A percentile compares a stretch with the other conserved stretches of the same genome.
Evolutionary conservation across 1,140 invertebrate genomes (phyloP).

Genomic region (Ceratitis capitata): DNA sequence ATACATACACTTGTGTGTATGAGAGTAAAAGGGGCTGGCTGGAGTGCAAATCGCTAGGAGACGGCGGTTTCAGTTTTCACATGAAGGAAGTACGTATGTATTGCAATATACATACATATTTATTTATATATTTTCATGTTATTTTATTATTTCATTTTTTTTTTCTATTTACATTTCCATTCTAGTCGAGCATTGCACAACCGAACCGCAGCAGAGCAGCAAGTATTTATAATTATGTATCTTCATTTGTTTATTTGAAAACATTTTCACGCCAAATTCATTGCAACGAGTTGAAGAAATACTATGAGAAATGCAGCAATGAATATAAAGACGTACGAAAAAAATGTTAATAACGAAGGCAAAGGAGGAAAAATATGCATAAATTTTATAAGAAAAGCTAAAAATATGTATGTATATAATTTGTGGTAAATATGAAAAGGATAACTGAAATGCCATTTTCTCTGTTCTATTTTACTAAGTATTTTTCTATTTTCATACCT

Average conservation of each 20-base stretch:
- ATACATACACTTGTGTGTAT: background rate
- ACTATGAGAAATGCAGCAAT: constrained; percentile 9
- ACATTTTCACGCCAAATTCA: constrained; percentile 22
- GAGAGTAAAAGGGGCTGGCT: background rate
- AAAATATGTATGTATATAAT: background rate
- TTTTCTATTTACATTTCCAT: background rate
- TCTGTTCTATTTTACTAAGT: background rate
- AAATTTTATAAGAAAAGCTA: background rate
- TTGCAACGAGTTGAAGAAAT: background rate
- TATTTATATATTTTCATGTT: background rate
- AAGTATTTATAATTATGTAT: constrained; percentile 22
- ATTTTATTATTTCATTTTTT: background rate
- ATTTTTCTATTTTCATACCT: too few relatives aligned
- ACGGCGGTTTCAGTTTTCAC: constrained; percentile 3
- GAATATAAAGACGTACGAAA: background rate
- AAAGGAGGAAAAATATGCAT: background rate
- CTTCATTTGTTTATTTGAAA: constrained; percentile 33
- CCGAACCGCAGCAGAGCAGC: too few relatives aligned
- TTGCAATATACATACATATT: background rate
- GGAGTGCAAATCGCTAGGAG: constrained; percentile 8
- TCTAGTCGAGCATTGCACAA: background rate
- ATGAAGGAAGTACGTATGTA: background rate
- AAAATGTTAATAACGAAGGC: background rate
- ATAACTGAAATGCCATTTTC: background rate
- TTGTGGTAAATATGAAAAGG: background rate